Evolutionary conservation across 1,140 invertebrate species (phyloP).

Genomic region (Delia radicum): DNA sequence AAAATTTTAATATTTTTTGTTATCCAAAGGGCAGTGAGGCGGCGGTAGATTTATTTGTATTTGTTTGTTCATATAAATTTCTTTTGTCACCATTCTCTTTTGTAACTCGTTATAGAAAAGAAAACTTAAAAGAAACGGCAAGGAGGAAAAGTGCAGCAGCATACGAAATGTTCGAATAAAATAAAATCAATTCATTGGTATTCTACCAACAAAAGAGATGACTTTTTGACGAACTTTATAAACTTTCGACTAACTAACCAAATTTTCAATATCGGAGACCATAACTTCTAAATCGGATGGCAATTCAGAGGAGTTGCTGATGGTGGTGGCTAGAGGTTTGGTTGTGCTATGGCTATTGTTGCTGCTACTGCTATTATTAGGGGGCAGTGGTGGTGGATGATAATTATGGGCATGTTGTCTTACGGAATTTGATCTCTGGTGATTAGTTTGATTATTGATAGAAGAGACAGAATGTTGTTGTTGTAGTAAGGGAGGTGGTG

Average conservation of each 20-base stretch:
- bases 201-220: not conserved
- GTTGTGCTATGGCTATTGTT: slow-evolving; percentile 1
- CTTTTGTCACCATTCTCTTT: not conserved
- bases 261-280: slow-evolving; percentile 52
- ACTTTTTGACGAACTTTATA: not conserved
- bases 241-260: slow-evolving; percentile 47
- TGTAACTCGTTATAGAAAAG: no score
- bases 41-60: not conserved
- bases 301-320: slow-evolving; percentile 37
- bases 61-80: not conserved
- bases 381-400: slow-evolving; percentile 28
- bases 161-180: not conserved
- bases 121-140: no score
- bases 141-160: not conserved
- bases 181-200: not conserved
- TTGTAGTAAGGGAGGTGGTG: slow-evolving; percentile 24
- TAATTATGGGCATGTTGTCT: slow-evolving; percentile 26
- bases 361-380: not conserved
- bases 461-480: no score
- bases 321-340: no score
- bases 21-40: slow-evolving; percentile 13
- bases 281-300: slow-evolving; percentile 54
- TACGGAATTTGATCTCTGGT: slow-evolving; percentile 29
- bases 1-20: not conserved
- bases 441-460: no score